These are phyloP conservation scores for Coregonus sp. DNA, from an alignment of 2,797 vertebrate species.

Conservation along the genomic window DNA sequence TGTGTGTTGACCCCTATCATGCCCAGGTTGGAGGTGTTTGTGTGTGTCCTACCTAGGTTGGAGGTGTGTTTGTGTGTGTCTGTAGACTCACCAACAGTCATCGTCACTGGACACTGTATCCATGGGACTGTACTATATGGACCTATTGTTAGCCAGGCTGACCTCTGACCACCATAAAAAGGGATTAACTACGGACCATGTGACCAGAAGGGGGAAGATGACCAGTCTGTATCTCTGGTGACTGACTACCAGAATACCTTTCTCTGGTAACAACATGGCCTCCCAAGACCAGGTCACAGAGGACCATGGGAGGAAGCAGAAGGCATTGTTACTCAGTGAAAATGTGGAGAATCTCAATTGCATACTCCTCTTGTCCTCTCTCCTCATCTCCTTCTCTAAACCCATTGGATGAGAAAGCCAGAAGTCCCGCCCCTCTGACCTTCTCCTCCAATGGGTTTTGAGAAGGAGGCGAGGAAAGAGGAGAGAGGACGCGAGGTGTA, in stretches of 20 bases:
- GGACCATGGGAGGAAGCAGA: background rate
- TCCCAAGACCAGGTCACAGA: background rate
- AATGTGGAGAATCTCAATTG: conserved; percentile 8
- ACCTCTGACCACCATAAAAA: background rate
- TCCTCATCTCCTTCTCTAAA: no score
- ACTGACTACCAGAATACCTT: background rate
- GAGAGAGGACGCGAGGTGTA: no score
- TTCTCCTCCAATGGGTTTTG: no score
- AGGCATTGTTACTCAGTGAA: conserved; percentile 2
- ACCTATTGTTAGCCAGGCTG: background rate
- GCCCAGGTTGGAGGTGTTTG: conserved; percentile 28
- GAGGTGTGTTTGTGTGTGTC: background rate
- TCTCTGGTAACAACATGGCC: background rate
- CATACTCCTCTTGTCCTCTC: no score
- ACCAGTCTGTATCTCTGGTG: no score
- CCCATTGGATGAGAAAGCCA: no score
- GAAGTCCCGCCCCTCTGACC: no score
- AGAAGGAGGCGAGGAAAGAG: no score
- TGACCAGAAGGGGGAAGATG: background rate
- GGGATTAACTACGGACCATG: background rate
- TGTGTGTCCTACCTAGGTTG: conserved; percentile 15
- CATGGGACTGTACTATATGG: conserved; percentile 7
- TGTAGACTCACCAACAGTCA: conserved; percentile 31
- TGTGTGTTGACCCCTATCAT: conserved; percentile 25
- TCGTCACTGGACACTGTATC: conserved; percentile 37